A percentile compares a stretch with the other conserved stretches of the same genome.
Evolutionary conservation across 2,888 invertebrate genomes (phyloP).

Genomic region (Masnerella sp.): DNA sequence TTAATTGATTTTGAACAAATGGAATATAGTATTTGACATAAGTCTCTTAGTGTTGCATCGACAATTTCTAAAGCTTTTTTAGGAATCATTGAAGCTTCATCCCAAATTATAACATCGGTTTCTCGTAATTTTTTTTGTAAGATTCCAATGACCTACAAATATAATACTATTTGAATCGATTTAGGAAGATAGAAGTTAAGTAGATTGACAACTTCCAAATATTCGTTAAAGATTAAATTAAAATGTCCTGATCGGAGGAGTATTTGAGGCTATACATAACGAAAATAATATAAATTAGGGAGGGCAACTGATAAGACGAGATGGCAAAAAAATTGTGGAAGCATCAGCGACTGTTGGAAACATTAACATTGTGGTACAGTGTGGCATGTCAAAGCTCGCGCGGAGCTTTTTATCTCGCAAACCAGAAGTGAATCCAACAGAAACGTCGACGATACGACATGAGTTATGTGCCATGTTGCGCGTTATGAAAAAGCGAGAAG

Average conservation of each 20-base stretch:
- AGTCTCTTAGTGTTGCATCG: no score
- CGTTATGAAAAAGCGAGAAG: slow-evolving; percentile 54
- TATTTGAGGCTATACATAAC: no score
- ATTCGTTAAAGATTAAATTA: no score
- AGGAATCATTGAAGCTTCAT: no score
- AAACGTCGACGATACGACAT: slow-evolving; percentile 56
- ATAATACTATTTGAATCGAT: slow-evolving; percentile 14
- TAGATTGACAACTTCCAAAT: not conserved
- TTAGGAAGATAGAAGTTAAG: not conserved
- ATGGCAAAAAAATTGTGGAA: slow-evolving; percentile 13
- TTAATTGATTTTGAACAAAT: no score
- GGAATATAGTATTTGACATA: no score
- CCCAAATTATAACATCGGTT: no score
- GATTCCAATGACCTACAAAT: slow-evolving; percentile 32
- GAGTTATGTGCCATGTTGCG: slow-evolving; percentile 55
- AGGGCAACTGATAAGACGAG: slow-evolving; percentile 6
- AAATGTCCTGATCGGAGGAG: no score
- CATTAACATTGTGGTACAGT: slow-evolving; percentile 40
- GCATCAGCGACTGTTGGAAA: slow-evolving; percentile 21
- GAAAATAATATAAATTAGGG: slow-evolving; percentile 7
- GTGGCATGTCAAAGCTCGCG: slow-evolving; percentile 42
- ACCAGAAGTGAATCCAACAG: slow-evolving; percentile 55
- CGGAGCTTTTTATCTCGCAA: slow-evolving; percentile 54
- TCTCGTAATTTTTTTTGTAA: no score
- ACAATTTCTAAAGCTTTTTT: no score